Base-by-base conservation (phyloP, 2,113 vertebrate species). In the Grammomys surdaster region DNA sequence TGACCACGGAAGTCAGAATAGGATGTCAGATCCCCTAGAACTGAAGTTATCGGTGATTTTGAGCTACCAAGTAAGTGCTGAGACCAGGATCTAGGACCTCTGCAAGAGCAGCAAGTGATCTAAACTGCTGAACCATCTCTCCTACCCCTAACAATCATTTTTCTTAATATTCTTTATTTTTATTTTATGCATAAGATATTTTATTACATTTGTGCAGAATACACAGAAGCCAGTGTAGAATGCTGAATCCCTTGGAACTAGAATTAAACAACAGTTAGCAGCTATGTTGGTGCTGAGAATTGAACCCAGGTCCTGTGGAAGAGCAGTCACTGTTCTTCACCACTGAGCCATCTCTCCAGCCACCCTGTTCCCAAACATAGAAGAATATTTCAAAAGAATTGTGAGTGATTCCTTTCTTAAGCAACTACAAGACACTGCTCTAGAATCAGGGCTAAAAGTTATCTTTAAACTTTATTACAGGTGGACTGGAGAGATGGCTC, bases 381-480 rank as follows among this genome's bases (percentile, higher is more conserved):
- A 96, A 67, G 43, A 73, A 72, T 19, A 75, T 92, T 96, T 94
- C 92, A 70, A 90, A 11, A 1, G 1, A 48, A 90, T 86, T 36
- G 7, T 51, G 70, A 89, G 51, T 51, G 26, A 54, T 95, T 93
- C 7, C 82, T 88, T 90, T 88, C 40, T 94, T 56, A 76, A 75
- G 92, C 26, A 95, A 72, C 3, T 87, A 48, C 63, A 84, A 43
- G 58, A 51, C 92, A 82, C 1, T 84, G 19, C 26, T 70, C 67
- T 88, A 60, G 63, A 65, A 58, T 86, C 75, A 70, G 8, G 12
- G 7, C 13, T 78, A 43, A 86, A 95, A 40, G 67, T 65, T 69
- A 82, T 26, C 56, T 96, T 92, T 81, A 17, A 84, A 17, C 20
- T 40, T 26, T n/a, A 40, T 58, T 82, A 58, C 36, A 2, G 12